A percentile compares a stretch with the other conserved stretches of the same genome.
These are phyloP conservation scores for Chaetodon trifascialis DNA, from an alignment of 2,113 vertebrate species.

Conservation along the genomic window DNA sequence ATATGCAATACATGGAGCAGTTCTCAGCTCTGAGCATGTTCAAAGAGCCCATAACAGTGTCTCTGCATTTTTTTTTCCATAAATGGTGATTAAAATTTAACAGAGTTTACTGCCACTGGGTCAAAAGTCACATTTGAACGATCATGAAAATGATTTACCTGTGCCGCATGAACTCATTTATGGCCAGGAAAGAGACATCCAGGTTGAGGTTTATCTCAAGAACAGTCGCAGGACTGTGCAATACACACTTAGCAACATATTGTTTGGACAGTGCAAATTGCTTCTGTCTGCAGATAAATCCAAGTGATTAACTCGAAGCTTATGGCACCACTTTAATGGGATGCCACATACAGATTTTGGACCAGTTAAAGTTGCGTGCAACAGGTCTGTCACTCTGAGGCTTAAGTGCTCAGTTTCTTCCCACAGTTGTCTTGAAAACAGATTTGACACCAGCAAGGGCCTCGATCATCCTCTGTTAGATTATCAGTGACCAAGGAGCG, in stretches of 20 bases:
- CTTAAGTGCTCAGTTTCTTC: background rate
- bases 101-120: background rate
- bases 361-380: background rate
- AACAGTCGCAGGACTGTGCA: background rate
- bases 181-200: background rate
- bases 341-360: background rate
- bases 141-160: background rate
- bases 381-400: background rate
- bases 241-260: no score
- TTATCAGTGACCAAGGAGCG: slow-evolving; percentile 50
- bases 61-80: no score
- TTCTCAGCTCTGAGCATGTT: background rate
- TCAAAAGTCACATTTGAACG: background rate
- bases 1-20: background rate
- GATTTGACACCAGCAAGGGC: slow-evolving; percentile 70
- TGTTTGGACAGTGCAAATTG: background rate
- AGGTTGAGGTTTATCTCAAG: background rate
- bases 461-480: slow-evolving; percentile 57
- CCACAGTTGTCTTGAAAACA: background rate
- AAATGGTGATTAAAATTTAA: background rate
- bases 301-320: background rate
- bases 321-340: background rate
- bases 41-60: background rate
- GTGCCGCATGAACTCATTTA: background rate
- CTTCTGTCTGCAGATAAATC: slow-evolving; percentile 24